A percentile compares a stretch with the other conserved stretches of the same genome.
Evolutionary conservation across 2,797 vertebrate species (phyloP).

Genomic region (Rallus crepitans): DNA sequence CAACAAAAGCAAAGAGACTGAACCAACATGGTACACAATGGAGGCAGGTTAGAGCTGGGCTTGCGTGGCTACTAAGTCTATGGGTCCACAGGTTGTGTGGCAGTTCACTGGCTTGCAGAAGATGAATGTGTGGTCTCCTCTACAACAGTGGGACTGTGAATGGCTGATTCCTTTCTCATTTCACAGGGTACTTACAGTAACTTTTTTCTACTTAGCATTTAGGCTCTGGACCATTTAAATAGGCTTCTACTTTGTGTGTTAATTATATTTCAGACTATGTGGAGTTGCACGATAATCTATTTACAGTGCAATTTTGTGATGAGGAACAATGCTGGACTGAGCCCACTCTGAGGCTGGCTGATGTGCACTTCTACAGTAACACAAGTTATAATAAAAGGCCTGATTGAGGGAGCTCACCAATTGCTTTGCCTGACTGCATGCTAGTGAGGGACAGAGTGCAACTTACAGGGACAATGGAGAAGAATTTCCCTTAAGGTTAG

Average conservation of each 20-base stretch:
- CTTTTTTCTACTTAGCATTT: not conserved
- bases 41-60: not conserved
- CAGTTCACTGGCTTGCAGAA: not conserved
- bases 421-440: not conserved
- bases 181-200: not conserved
- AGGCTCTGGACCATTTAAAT: not conserved
- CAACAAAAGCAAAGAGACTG: not conserved
- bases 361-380: not conserved
- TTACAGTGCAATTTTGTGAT: not conserved
- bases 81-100: not conserved
- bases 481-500: not conserved
- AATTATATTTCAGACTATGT: not conserved
- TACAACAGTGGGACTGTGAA: not conserved
- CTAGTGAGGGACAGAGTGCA: not conserved
- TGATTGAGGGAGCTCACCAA: accelerated
- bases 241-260: not conserved
- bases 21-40: not conserved
- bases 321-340: not conserved
- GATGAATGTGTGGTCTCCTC: not conserved
- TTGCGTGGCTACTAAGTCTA: not conserved
- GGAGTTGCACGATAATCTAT: not conserved
- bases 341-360: not conserved
- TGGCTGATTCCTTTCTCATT: not conserved
- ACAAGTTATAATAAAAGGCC: not conserved
- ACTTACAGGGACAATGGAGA: not conserved